phyloP scores from a whole-genome alignment of 2,888 invertebrate genomes.

The Clusia tigrina region DNA sequence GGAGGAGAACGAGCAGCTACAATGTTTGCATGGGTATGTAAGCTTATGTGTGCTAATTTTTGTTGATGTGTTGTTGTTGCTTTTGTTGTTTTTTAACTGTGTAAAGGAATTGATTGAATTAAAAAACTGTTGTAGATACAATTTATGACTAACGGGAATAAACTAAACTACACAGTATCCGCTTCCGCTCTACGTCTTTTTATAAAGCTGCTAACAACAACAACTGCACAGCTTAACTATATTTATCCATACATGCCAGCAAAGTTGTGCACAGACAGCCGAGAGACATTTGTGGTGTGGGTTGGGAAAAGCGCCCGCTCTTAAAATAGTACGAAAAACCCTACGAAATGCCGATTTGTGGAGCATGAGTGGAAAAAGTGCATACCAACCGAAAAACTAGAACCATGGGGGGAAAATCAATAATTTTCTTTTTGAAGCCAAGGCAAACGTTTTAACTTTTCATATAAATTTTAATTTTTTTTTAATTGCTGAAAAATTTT shows the following conservation, averaged over 20 bases:
- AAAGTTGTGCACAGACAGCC: neutral
- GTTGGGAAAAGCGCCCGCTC: slow-evolving; percentile 5
- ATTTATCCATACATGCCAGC: neutral
- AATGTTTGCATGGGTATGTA: no score
- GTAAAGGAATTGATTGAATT: slow-evolving; percentile 8
- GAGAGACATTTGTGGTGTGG: slow-evolving; percentile 1
- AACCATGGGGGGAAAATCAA: neutral
- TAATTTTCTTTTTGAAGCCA: neutral
- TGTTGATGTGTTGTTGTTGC: no score
- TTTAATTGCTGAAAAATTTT: neutral
- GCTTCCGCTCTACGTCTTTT: no score
- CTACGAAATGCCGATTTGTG: neutral
- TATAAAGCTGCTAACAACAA: no score
- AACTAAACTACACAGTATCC: slow-evolving; percentile 6
- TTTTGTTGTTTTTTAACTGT: neutral
- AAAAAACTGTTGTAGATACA: slow-evolving; percentile 9
- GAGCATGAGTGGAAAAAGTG: neutral
- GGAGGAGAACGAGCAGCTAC: slow-evolving; percentile 4
- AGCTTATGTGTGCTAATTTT: no score
- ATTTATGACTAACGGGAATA: neutral
- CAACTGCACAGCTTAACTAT: neutral
- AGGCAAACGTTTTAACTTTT: no score
- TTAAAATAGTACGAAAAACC: neutral
- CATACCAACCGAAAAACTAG: slow-evolving; percentile 7
- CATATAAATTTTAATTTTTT: neutral